Base-by-base conservation (phyloP, 2,888 invertebrate species). In the Deilephila porcellus region DNA sequence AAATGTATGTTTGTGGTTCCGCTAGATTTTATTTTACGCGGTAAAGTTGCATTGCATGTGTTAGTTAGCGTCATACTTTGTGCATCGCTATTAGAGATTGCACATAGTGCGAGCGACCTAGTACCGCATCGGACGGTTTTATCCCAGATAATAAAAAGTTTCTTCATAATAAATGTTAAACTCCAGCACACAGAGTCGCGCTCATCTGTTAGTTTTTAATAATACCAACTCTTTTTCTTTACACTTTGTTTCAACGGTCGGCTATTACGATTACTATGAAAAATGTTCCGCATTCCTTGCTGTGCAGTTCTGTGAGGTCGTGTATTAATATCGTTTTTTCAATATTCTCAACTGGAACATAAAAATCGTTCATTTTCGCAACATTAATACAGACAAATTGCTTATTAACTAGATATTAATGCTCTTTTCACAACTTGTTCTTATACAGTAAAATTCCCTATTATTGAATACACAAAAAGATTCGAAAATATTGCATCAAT, bases 131-230 rank as follows among this genome's bases (percentile, higher is more conserved):
- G n/a, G n/a, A 56, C 19, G n/a, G 56, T 19, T 56, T 56, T 56
- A 56, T 56, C 56, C 6, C n/a, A 17, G 45, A 45, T 45, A 56
- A n/a, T 56, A 56, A 56, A 56, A 56, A 56, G n/a, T 56, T 56
- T n/a, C 56, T 17, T 56, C 17, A 56, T 17, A n/a, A 56, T 56
- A 56, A 56, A 56, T 56, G 56, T 56, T n/a, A 56, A 56, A 56
- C n/a, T 56, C 56, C 56, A 56, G n/a, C 56, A 56, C 56, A n/a
- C 56, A n/a, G n/a, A 56, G 56, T 56, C 56, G 19, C n/a, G n/a
- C n/a, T n/a, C 17, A 56, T 56, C 56, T 56, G 56, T 56, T 56
- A 56, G 56, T n/a, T 56, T 56, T 56, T 56, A 56, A 56, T 56
- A 56, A 56, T 7, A 56, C n/a, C 56, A 56, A 56, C 56, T 56